These are phyloP conservation scores for Caradrina clavipalpis DNA, from an alignment of 2,888 invertebrate species.

Conservation along the genomic window DNA sequence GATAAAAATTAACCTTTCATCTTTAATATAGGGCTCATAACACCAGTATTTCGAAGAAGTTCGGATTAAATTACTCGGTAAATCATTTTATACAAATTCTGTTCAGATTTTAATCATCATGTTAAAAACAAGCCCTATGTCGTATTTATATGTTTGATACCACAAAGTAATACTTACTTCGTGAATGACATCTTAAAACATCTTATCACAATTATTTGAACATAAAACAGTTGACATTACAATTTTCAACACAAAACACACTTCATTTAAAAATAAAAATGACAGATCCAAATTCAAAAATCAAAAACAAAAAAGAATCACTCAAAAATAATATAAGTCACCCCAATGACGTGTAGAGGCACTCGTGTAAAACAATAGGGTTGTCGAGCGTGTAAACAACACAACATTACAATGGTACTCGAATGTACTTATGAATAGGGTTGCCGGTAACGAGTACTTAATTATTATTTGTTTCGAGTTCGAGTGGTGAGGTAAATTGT, in stretches of 20 bases:
- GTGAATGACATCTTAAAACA: too few species aligned
- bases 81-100: too few species aligned
- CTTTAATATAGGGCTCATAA: too few species aligned
- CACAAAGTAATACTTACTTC: too few species aligned
- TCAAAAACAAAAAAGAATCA: slow-evolving; percentile 65
- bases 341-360: slow-evolving; percentile 73
- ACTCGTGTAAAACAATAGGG: slow-evolving; percentile 79
- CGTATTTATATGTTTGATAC: too few species aligned
- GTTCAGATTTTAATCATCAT: too few species aligned
- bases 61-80: too few species aligned
- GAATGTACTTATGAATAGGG: slow-evolving; percentile 59
- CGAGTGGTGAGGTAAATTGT: slow-evolving; percentile 48
- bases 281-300: slow-evolving; percentile 47
- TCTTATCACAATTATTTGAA: too few species aligned
- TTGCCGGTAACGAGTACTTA: slow-evolving; percentile 66
- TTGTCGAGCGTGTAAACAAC: slow-evolving; percentile 78
- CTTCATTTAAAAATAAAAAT: slow-evolving; percentile 6
- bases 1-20: too few species aligned
- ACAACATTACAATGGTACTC: slow-evolving; percentile 76
- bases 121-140: too few species aligned
- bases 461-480: slow-evolving; percentile 69
- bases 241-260: background rate
- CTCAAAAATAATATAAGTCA: slow-evolving; percentile 69
- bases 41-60: too few species aligned
- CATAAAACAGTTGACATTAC: slow-evolving; percentile 6